Conservation (phyloP, 2,888 invertebrate genomes). For the Aproaerema taeniolella region DNA sequence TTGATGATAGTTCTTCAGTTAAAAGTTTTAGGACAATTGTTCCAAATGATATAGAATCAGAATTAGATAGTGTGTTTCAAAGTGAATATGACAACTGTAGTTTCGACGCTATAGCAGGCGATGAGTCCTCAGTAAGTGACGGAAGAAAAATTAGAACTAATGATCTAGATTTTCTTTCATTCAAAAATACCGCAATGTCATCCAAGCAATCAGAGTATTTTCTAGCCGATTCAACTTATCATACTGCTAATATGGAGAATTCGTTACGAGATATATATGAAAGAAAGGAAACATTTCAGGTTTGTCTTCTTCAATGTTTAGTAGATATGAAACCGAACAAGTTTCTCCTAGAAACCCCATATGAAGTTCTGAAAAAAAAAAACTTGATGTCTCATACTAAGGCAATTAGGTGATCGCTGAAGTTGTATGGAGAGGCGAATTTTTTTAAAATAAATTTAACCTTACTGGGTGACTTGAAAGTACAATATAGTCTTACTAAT, state of each 20-base stretch:
- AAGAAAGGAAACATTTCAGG: slow-evolving; percentile 45
- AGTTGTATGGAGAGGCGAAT: no score
- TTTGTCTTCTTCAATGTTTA: no score
- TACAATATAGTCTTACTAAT: no score
- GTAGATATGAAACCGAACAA: no score
- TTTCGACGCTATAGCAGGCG: slow-evolving; percentile 28
- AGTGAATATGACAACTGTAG: slow-evolving; percentile 31
- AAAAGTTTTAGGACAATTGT: slow-evolving; percentile 33
- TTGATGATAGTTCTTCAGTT: slow-evolving; percentile 26
- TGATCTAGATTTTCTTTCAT: slow-evolving; percentile 44
- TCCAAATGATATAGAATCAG: slow-evolving; percentile 25
- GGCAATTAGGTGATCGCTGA: no score
- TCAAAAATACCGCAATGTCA: slow-evolving; percentile 41
- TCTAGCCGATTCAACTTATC: slow-evolving; percentile 29
- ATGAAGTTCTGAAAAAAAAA: no score
- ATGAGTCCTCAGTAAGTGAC: slow-evolving; percentile 30
- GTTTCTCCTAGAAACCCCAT: no score
- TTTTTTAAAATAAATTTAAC: no score
- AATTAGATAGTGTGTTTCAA: slow-evolving; percentile 24
- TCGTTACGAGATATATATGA: slow-evolving; percentile 53
- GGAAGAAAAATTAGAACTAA: slow-evolving; percentile 24
- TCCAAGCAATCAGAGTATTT: slow-evolving; percentile 50
- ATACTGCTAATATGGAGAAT: slow-evolving; percentile 1
- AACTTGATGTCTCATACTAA: no score
- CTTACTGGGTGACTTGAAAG: no score